A percentile compares a stretch with the other conserved stretches of the same genome.
These are phyloP conservation scores for Sciurus carolinensis DNA, from an alignment of 2,797 vertebrate species.

Conservation along the genomic window DNA sequence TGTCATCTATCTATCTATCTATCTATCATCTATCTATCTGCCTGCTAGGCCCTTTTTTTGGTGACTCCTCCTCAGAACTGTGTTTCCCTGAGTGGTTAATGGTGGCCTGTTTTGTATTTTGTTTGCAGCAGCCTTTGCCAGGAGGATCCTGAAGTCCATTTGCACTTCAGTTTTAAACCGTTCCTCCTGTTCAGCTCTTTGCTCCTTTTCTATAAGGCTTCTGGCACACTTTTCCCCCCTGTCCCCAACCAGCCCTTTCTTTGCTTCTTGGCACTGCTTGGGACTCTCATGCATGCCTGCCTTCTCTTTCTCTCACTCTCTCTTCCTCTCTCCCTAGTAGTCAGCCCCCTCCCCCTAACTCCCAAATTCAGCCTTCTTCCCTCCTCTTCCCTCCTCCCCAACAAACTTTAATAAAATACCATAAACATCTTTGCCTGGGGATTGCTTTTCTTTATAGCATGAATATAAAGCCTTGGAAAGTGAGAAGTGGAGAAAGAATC, in stretches of 20 bases:
- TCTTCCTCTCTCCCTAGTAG: not conserved
- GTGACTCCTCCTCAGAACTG: not conserved
- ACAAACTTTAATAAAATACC: conserved; percentile 77
- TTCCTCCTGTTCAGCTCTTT: conserved; percentile 60
- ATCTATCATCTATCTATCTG: not conserved
- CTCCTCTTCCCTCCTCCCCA: conserved; percentile 18
- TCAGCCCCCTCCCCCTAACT: not conserved
- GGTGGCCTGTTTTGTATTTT: conserved; percentile 58
- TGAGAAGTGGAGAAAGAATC: conserved; percentile 24
- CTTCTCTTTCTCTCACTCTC: conserved; percentile 54
- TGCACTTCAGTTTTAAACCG: conserved; percentile 68
- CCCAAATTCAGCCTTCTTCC: conserved; percentile 59
- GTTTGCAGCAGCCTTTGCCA: conserved; percentile 3
- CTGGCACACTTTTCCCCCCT: conserved; percentile 20
- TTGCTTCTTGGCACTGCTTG: conserved; percentile 68
- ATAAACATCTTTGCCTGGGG: conserved; percentile 57
- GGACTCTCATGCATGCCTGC: conserved; percentile 77
- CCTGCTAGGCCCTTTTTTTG: conserved; percentile 5
- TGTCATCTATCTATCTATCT: not conserved
- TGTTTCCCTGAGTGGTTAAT: not conserved
- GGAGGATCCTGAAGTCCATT: conserved; percentile 66
- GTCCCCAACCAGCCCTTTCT: conserved; percentile 73
- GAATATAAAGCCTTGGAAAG: conserved; percentile 51
- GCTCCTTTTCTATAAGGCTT: conserved; percentile 75
- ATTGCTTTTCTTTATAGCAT: conserved; percentile 66